Percentiles rank a stretch among this genome's conserved stretches.
These are phyloP conservation scores for Nasonia giraulti DNA, from an alignment of 1,140 invertebrate genomes.

Conservation along the genomic window DNA sequence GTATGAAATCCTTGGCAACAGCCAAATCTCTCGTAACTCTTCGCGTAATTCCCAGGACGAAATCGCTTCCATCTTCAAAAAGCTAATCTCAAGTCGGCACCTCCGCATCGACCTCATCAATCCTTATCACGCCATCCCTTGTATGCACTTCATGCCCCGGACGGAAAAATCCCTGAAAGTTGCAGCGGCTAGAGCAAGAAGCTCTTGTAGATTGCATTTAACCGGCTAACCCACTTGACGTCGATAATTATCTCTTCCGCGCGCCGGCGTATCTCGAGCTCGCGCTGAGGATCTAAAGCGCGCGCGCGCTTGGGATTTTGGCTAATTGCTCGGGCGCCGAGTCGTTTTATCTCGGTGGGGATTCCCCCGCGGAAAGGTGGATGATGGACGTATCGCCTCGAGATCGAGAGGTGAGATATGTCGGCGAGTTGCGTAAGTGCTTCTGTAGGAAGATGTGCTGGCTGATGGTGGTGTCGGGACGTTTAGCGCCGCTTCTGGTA, in stretches of 20 bases:
- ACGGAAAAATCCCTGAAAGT: not conserved
- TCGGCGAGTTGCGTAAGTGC: not conserved
- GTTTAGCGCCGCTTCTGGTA: too few species aligned
- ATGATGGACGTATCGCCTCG: not conserved
- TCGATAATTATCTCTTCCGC: constrained; percentile 65
- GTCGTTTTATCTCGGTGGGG: constrained; percentile 57
- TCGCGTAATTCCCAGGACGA: not conserved
- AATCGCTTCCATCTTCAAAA: not conserved
- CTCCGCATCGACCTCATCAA: constrained; percentile 36
- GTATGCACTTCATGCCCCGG: not conserved
- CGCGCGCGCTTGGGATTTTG: not conserved
- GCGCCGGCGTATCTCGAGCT: constrained; percentile 56
- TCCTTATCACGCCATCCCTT: constrained; percentile 15
- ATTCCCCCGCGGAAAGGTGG: not conserved
- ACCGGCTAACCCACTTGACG: constrained; percentile 63
- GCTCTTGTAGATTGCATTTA: constrained; percentile 61
- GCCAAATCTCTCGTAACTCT: not conserved
- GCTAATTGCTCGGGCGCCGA: constrained; percentile 63
- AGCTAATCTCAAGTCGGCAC: constrained; percentile 36
- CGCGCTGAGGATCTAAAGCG: constrained; percentile 51
- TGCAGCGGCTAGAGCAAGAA: not conserved
- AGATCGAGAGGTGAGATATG: not conserved
- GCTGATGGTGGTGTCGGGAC: not conserved
- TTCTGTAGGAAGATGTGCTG: not conserved
- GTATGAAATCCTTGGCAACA: not conserved